These are phyloP conservation scores for Fundulus diaphanus DNA, from an alignment of 2,797 vertebrate genomes.

Conservation along the genomic window DNA sequence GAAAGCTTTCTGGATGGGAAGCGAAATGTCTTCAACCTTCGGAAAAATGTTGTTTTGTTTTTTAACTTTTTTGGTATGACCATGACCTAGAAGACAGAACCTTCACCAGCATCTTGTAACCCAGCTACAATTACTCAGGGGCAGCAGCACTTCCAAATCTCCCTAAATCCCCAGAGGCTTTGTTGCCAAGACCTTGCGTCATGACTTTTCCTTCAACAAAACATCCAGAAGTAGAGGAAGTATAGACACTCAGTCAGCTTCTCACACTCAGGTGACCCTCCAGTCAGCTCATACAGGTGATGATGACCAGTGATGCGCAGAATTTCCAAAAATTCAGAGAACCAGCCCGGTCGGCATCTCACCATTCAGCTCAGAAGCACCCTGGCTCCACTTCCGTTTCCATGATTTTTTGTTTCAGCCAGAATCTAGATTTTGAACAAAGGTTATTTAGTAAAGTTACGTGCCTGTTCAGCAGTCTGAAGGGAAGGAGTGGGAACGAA, in stretches of 20 bases:
- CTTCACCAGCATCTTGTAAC: too few relatives aligned
- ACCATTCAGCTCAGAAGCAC: constrained; percentile 85
- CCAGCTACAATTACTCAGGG: too few relatives aligned
- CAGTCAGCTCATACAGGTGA: constrained; percentile 73
- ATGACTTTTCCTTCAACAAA: background rate
- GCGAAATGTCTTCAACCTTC: too few relatives aligned
- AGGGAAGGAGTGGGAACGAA: background rate
- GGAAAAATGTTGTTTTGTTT: too few relatives aligned
- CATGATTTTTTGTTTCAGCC: constrained; percentile 52
- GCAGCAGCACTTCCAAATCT: background rate
- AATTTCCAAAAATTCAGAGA: constrained; percentile 82
- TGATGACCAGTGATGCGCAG: constrained; percentile 70
- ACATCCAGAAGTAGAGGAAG: background rate
- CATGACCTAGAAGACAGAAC: too few relatives aligned
- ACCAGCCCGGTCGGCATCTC: constrained; percentile 85
- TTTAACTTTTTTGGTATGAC: too few relatives aligned
- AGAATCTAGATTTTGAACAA: constrained; percentile 76
- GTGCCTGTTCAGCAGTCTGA: background rate
- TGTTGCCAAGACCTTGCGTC: background rate
- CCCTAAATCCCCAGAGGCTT: background rate
- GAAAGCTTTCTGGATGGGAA: too few relatives aligned
- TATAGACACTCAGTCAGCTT: constrained; percentile 35
- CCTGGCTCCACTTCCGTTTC: constrained; percentile 77
- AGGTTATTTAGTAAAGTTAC: background rate
- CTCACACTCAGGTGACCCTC: constrained; percentile 44